Conservation (phyloP, 2,888 invertebrate species). For the Macaria liturata region DNA sequence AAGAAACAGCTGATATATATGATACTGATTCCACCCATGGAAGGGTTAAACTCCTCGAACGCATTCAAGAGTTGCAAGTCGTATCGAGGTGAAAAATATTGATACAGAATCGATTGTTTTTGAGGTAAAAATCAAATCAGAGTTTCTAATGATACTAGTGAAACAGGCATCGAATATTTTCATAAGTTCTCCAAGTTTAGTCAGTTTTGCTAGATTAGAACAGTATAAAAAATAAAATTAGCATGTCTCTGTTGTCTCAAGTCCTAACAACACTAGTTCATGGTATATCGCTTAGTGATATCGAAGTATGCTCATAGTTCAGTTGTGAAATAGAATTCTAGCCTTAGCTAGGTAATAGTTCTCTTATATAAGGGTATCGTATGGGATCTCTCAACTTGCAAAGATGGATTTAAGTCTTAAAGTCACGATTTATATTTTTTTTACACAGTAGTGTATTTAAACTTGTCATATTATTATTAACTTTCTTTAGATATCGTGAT, state of each 20-base stretch:
- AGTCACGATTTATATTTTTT: slow-evolving; percentile 4
- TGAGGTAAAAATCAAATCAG: too few species aligned
- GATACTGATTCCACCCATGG: too few species aligned
- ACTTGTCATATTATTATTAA: slow-evolving; percentile 15
- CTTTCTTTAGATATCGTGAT: slow-evolving; percentile 17
- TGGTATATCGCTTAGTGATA: slow-evolving; percentile 77
- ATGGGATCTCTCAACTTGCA: slow-evolving; percentile 48
- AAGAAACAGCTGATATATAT: too few species aligned
- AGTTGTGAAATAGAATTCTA: slow-evolving; percentile 77
- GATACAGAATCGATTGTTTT: too few species aligned
- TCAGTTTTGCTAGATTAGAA: too few species aligned
- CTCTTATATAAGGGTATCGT: slow-evolving; percentile 52
- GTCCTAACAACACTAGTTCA: slow-evolving; percentile 26
- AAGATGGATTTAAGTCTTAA: slow-evolving; percentile 21
- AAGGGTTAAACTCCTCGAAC: too few species aligned
- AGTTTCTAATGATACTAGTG: too few species aligned
- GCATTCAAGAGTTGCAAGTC: too few species aligned
- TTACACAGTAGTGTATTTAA: slow-evolving; percentile 12
- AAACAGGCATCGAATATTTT: too few species aligned
- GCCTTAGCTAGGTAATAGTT: slow-evolving; percentile 74
- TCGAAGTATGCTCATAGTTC: slow-evolving; percentile 77
- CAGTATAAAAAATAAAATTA: too few species aligned
- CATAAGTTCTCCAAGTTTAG: too few species aligned
- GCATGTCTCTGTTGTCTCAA: background rate
- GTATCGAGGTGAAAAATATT: too few species aligned